Evolutionary conservation across 2,888 invertebrate species (phyloP).

Genomic region (Rhagonycha lutea): DNA sequence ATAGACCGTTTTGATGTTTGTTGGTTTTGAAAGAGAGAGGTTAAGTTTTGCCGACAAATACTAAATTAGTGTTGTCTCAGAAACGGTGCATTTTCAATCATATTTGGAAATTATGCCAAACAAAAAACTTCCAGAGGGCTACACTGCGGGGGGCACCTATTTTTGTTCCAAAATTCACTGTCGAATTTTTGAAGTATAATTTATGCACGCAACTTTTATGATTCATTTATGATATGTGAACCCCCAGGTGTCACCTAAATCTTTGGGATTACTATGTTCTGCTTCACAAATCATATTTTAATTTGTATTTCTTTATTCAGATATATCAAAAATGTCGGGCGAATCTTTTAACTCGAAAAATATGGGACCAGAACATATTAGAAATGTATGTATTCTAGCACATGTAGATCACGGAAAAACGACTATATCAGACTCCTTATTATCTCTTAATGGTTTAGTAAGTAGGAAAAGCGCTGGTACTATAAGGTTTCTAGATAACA

Average conservation of each 20-base stretch:
- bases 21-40: neutral
- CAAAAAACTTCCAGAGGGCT: too few relatives aligned
- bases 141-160: too few relatives aligned
- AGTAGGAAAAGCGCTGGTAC: slow-evolving; percentile 89
- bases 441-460: slow-evolving; percentile 93
- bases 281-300: neutral
- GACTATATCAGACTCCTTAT: slow-evolving; percentile 89
- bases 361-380: slow-evolving; percentile 66
- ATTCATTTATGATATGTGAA: too few relatives aligned
- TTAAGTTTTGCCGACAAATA: neutral
- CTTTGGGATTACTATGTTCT: too few relatives aligned
- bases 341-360: slow-evolving; percentile 63
- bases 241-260: too few relatives aligned
- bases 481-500: slow-evolving; percentile 90
- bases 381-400: slow-evolving; percentile 95
- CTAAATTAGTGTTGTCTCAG: neutral
- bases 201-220: too few relatives aligned
- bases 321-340: neutral
- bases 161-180: too few relatives aligned
- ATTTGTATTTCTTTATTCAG: neutral
- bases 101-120: too few relatives aligned
- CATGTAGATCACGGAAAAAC: slow-evolving; percentile 99
- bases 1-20: neutral
- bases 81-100: neutral
- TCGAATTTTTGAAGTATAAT: too few relatives aligned